A percentile compares a stretch with the other conserved stretches of the same genome.
Evolutionary conservation across 2,888 invertebrate species (phyloP).

Genomic region (Empis stercorea): DNA sequence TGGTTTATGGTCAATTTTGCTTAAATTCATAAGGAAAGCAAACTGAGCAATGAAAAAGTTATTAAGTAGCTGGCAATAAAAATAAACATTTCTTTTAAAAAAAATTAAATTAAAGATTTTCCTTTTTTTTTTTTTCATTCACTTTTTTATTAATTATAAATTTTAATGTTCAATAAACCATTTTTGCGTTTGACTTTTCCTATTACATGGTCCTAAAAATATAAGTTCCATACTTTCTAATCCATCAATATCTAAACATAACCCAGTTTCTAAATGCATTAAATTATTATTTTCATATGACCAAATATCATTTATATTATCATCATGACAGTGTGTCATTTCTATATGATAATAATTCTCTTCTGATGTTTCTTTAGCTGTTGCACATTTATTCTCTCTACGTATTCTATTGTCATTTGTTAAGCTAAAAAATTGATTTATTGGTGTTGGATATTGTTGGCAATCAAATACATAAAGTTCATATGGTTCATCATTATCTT

Average conservation of each 20-base stretch:
- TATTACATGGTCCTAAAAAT: background rate
- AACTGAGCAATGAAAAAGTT: no score
- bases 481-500: slow-evolving; percentile 53
- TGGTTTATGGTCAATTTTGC: no score
- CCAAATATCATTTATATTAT: slow-evolving; percentile 37
- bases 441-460: slow-evolving; percentile 38
- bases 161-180: background rate
- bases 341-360: slow-evolving; percentile 27
- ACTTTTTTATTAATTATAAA: no score
- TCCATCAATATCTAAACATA: slow-evolving; percentile 41
- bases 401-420: slow-evolving; percentile 57
- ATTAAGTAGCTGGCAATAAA: no score
- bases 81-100: no score
- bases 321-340: slow-evolving; percentile 34
- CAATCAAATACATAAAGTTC: slow-evolving; percentile 65
- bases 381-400: slow-evolving; percentile 65
- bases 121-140: background rate
- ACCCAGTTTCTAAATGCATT: slow-evolving; percentile 38
- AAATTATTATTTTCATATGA: slow-evolving; percentile 38
- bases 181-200: background rate
- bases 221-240: background rate
- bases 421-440: slow-evolving; percentile 59
- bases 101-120: no score
- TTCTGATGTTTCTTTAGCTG: slow-evolving; percentile 21
- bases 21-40: no score